Percentiles rank a stretch among this genome's conserved stretches.
phyloP scores from a whole-genome alignment of 2,888 invertebrate genomes.

The Agrochola circellaris region DNA sequence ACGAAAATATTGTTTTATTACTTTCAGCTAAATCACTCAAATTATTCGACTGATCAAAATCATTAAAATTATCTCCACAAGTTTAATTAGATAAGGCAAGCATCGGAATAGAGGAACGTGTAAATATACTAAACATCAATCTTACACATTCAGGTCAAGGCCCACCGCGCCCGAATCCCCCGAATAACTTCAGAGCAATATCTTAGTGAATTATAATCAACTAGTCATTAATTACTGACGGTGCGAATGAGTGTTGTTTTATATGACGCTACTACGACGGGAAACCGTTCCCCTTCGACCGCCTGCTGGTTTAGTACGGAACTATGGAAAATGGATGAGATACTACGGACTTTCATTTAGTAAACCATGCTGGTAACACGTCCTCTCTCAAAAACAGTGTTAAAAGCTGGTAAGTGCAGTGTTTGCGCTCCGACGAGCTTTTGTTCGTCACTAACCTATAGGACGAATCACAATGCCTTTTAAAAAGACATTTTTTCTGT shows the following conservation, averaged over 20 bases:
- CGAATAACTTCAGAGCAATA: constrained; percentile 40
- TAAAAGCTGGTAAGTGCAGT: not conserved
- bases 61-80: too few species aligned
- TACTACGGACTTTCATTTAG: not conserved
- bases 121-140: constrained; percentile 16
- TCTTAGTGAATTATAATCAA: constrained; percentile 65
- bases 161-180: constrained; percentile 4
- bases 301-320: constrained; percentile 47
- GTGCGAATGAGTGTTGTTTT: constrained; percentile 69
- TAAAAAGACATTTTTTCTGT: too few species aligned
- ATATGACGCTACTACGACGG: constrained; percentile 63
- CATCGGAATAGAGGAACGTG: not conserved
- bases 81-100: not conserved
- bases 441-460: too few species aligned
- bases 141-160: constrained; percentile 34
- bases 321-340: constrained; percentile 43
- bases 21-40: not conserved
- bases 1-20: not conserved
- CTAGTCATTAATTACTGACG: constrained; percentile 72
- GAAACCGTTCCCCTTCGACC: constrained; percentile 62
- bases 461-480: too few species aligned
- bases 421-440: not conserved
- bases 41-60: not conserved
- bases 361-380: not conserved
- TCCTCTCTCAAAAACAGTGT: not conserved